Evolutionary conservation across 2,113 vertebrate species (phyloP), one percentile per base, ranked within the genome.

Genomic region (Pterocles orientalis): DNA sequence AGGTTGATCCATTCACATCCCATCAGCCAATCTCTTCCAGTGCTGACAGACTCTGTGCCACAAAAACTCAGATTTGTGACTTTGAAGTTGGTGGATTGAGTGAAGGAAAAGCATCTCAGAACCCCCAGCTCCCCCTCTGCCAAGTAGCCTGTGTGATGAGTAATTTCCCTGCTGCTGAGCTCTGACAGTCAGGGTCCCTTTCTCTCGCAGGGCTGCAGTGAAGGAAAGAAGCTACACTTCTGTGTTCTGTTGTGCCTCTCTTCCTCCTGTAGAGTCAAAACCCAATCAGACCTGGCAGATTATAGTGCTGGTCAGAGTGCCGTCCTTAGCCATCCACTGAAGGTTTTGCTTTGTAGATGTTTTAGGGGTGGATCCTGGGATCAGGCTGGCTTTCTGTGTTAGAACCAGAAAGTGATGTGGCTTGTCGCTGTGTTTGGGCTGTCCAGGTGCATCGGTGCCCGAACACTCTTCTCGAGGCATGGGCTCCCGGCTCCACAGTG

Each of bases 401-500:
- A 47, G 72, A 71, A 65, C 1, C 57, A 54, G 48, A 21, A 64
- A 62, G n/a, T 69, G 51, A 94, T 77, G 70, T 34, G 20, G 0
- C 56, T 61, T 66, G 70, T 86, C 23, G 3, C 33, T 93, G 23
- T 69, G 34, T 57, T 86, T 79, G 69, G 61, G 7, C 28, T 34
- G 34, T 82, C 39, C 87, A 98, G 98, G 98, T 48, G 95, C 97
- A 72, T 97, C 96, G 0, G 86, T 26, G 0, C 97, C 97, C 0
- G 98, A 98, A 33, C 97, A 97, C 53, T 97, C 96, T 48, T 93
- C 95, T 33, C 98, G 97, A n/a, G 99, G 99, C 24, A 98, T 99
- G 94, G 99, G 99, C 75, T 98, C 98, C 29, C 98, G 99, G 76
- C 99, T 99, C 71, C 99, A 99, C 98, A 99, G 99, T 5, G 99